Conservation (phyloP, 2,888 invertebrate genomes). For the Xestia rhomboidea region DNA sequence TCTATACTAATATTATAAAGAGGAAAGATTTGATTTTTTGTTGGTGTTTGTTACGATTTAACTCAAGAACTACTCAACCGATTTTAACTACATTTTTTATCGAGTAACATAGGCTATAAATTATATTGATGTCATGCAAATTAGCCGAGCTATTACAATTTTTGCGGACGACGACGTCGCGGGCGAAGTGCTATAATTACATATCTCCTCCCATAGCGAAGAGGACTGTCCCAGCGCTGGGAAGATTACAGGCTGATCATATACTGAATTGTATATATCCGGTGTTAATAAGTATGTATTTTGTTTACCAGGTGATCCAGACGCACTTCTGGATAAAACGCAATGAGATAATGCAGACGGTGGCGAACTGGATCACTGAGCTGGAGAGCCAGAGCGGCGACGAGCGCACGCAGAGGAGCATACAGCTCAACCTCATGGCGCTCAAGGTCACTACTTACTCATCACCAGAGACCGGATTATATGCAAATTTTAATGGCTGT, state of each 20-base stretch:
- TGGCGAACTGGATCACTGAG: conserved; percentile 97
- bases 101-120: too few species aligned
- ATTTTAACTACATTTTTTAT: too few species aligned
- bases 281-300: background rate
- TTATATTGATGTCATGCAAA: too few species aligned
- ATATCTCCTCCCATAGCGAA: background rate
- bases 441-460: conserved; percentile 86
- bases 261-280: background rate
- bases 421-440: conserved; percentile 93
- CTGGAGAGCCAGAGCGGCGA: conserved; percentile 94
- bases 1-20: too few species aligned
- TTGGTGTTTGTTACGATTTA: too few species aligned
- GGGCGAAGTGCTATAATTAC: too few species aligned
- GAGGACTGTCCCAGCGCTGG: background rate
- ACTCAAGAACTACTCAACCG: too few species aligned
- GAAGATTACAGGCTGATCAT: background rate
- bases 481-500: too few species aligned
- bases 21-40: too few species aligned
- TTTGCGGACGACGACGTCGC: too few species aligned
- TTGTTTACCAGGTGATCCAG: conserved; percentile 93
- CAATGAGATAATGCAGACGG: conserved; percentile 96
- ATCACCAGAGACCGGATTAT: too few species aligned
- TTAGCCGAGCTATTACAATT: too few species aligned
- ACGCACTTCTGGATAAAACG: conserved; percentile 98
- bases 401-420: conserved; percentile 94